A percentile compares a stretch with the other conserved stretches of the same genome.
Evolutionary conservation across 2,113 vertebrate genomes (phyloP).

Genomic region (Anhinga rufa): DNA sequence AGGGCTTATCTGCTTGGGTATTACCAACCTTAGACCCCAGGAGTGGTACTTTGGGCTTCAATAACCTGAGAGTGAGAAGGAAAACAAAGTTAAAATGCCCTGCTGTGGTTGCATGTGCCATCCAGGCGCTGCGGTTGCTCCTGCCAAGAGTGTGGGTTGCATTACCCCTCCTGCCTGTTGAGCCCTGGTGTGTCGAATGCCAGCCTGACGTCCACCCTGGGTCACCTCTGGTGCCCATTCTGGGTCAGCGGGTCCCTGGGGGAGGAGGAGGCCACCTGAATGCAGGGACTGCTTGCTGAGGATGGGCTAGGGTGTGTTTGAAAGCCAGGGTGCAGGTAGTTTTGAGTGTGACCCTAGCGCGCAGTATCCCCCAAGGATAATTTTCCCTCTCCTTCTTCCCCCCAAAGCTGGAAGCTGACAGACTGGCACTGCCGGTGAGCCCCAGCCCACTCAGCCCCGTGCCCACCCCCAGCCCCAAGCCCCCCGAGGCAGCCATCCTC

Average conservation of each 20-base stretch:
- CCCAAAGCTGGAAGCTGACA: conserved; percentile 85
- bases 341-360: fast-evolving
- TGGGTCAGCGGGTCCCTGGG: background rate
- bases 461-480: conserved; percentile 77
- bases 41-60: background rate
- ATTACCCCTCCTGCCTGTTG: background rate
- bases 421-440: conserved; percentile 81
- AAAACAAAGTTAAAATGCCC: background rate
- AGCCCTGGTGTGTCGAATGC: fast-evolving
- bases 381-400: background rate
- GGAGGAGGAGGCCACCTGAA: background rate
- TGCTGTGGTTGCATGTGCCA: background rate
- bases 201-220: fast-evolving
- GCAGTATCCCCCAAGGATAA: fast-evolving
- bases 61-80: background rate
- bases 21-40: background rate
- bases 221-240: background rate
- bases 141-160: background rate
- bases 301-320: background rate
- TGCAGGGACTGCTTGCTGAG: fast-evolving
- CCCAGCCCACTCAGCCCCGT: conserved; percentile 69
- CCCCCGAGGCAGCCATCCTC: conserved; percentile 68
- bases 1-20: background rate
- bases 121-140: background rate
- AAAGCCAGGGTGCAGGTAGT: background rate